Evolutionary conservation across 2,113 vertebrate species (phyloP), one percentile per base, ranked within the genome.

Genomic region (Tauraco erythrolophus): DNA sequence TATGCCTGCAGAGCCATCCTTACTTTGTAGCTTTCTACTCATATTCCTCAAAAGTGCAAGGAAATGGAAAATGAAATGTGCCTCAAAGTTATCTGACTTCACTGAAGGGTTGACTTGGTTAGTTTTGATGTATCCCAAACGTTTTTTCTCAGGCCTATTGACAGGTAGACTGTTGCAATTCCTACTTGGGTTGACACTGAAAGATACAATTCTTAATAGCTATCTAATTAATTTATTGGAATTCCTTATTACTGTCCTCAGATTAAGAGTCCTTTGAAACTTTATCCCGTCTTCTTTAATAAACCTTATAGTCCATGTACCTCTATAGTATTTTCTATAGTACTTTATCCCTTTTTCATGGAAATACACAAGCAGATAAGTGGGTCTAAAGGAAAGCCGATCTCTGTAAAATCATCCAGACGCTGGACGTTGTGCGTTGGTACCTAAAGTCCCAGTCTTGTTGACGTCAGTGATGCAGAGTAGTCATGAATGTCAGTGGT

Each of bases 381-480:
- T 23, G 53, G 13, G 15, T 91, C 39, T 43, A 16, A 84, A 66
- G 31, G 61, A 89, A 39, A 37, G 25, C 19, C 0, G 1, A 27
- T 61, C 41, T 68, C 56, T 45, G 0, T 65, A 33, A 50, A 46
- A 57, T 84, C 43, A 65, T 19, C 5, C 6, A 65, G 11, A 57
- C 12, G 7, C 35, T 61, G 39, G 58, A 56, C 0, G 0, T 62
- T 39, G 56, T 56, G 19, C 12, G 7, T n/a, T 78, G 76, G 31
- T 91, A 23, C 54, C 39, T 81, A 74, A 70, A n/a, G n/a, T 84
- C 21, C 46, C 75, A 16, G 33, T 46, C 45, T 43, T 35, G 17
- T 11, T 69, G 60, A 76, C 76, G 41, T 51, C 51, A 71, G 27
- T 19, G 66, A 25, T 54, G 9, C 16, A 50, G 51, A 64, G 45